phyloP scores from a whole-genome alignment of 2,797 vertebrate species.

The Carduelis carduelis region DNA sequence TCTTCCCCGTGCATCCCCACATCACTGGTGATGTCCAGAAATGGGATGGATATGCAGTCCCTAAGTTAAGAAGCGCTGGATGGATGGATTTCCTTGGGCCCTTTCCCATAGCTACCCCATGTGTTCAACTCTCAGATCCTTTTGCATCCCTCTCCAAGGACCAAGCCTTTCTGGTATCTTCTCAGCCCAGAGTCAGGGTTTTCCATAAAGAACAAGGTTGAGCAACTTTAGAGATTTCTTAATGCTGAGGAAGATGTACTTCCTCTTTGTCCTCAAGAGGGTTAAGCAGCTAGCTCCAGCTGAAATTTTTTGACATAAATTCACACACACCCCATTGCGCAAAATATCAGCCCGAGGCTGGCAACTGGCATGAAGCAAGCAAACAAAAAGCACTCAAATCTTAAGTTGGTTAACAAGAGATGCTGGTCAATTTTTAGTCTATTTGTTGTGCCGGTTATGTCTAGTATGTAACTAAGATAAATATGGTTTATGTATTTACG shows the following conservation, averaged over 20 bases:
- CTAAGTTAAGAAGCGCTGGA: not conserved
- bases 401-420: not conserved
- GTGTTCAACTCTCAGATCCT: not conserved
- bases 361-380: not conserved
- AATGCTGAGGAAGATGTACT: not conserved
- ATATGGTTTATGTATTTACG: not conserved
- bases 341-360: not conserved
- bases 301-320: not conserved
- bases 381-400: not conserved
- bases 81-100: not conserved
- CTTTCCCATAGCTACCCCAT: not conserved
- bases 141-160: not conserved
- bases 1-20: not conserved
- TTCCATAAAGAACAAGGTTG: not conserved
- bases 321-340: not conserved
- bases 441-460: not conserved
- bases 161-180: not conserved
- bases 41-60: not conserved
- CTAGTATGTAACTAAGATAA: not conserved
- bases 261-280: not conserved
- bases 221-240: not conserved
- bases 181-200: not conserved
- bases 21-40: not conserved
- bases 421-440: not conserved
- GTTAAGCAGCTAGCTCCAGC: not conserved